Evolutionary conservation across 2,797 vertebrate genomes (phyloP), one percentile per base, ranked within the genome.

Genomic region (Gymnocypris eckloni): DNA sequence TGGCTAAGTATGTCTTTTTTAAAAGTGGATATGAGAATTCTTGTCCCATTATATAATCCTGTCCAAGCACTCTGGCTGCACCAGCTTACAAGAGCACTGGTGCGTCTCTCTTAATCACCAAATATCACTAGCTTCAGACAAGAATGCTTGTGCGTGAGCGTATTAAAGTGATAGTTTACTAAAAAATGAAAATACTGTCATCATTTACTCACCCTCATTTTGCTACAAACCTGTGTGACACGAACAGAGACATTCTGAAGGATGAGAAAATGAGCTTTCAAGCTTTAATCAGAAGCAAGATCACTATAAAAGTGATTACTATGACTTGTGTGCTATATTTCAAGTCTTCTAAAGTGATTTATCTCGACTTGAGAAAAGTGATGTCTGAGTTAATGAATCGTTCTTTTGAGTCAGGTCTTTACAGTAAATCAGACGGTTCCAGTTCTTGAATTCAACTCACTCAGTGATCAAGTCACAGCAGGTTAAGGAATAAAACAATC

Each of bases 1-100:
- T 77, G 78, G 87, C 89, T 90, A 90, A 90, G 88, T 89, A 83
- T 86, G 87, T 86, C 59, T 83, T 83, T 84, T 88, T 89, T 86
- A 88, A 83, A 90, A 86, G 89, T 85, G 85, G 82, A 80, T 88
- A 86, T 88, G 69, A 83, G 81, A 88, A 90, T 89, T 87, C 84
- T 76, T 87, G 81, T 90, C 59, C 77, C 81, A 69, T 90, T 90
- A 89, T 88, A 87, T 90, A 88, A 90, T 88, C 67, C 80, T 78
- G 84, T 87, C 80, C 86, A 52, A 28, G 73, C 79, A 43, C 76
- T 64, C 45, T 73, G 67, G 16, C 70, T 81, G 78, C 81, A 61
- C 70, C 18, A 61, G 64, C 22, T 43, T 69, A 70, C 66, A 77
- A 82, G 75, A 86, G 72, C 71, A 48, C 73, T 61, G 70, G 70